phyloP scores from a whole-genome alignment of 64 coral and sea anemone genomes.

The Acropora yongei region DNA sequence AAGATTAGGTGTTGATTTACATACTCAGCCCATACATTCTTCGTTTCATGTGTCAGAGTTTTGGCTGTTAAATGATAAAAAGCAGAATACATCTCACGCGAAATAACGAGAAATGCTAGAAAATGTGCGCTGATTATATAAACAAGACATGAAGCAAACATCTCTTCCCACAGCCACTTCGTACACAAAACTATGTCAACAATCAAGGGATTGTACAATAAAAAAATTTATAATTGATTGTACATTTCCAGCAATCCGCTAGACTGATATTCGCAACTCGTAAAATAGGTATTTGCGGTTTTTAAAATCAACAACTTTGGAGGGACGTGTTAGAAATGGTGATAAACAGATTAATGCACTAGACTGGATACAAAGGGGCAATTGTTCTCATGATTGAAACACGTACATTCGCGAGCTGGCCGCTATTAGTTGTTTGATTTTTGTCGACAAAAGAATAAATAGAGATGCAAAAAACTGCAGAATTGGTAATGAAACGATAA shows the following conservation, averaged over 20 bases:
- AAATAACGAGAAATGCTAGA: too few species aligned
- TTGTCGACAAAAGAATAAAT: slow-evolving; percentile 16
- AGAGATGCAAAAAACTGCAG: not conserved
- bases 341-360: not conserved
- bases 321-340: not conserved
- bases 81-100: too few species aligned
- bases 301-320: not conserved
- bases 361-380: not conserved
- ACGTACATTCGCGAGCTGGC: not conserved
- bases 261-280: not conserved
- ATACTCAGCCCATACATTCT: not conserved
- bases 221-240: not conserved
- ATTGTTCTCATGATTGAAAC: not conserved
- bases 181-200: not conserved
- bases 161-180: not conserved
- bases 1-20: slow-evolving; percentile 15
- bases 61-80: not conserved
- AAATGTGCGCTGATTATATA: not conserved
- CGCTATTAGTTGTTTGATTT: not conserved
- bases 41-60: not conserved
- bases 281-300: not conserved
- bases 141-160: too few species aligned
- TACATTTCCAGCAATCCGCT: not conserved
- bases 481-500: slow-evolving; percentile 34
- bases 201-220: not conserved